Evolutionary conservation across 2,797 vertebrate species (phyloP), one percentile per base, ranked within the genome.

Genomic region (Sylvia borin): DNA sequence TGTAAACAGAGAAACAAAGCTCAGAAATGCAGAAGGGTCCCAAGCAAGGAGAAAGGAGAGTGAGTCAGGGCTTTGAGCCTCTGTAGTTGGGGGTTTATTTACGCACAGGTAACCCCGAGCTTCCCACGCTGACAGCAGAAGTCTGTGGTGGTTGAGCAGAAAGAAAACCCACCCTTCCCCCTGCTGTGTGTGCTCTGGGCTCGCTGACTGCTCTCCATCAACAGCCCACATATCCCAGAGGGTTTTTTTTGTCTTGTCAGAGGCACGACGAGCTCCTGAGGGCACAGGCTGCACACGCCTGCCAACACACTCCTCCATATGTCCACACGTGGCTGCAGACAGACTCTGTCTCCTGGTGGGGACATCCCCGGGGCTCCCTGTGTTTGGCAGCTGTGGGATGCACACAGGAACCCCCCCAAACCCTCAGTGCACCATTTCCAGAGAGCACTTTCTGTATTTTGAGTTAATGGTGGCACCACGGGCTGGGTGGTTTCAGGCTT

Each of bases 341-440:
- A 53, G 60, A 11, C 0, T 2, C 29, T n/a, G 40, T 26, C 55
- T 64, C 90, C 72, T 54, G 61, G 34, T 40, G 65, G 53, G 75
- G 40, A 64, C 2, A 3, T 70, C 51, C 47, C 93, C 0, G 0
- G 51, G 83, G 90, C 51, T 84, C 47, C 0, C 0, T 1, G 2
- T 0, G 0, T 32, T 74, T 27, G 22, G 51, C 85, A 89, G 74
- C 57, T 66, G 38, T 0, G 3, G 58, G 66, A 55, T 36, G 43
- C 21, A 18, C 51, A 21, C 64, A 36, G 47, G 62, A 68, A 82
- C n/a, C 43, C 51, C 84, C 86, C 8, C 5, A 50, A 26, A 15
- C 78, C 78, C 88, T 54, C 32, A 64, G 5, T 19, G 26, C 17
- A n/a, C 7, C 54, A 4, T 61, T 89, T 67, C 48, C 6, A 2